Conservation (phyloP, 2,113 vertebrate genomes). For the Cromileptes altivelis region DNA sequence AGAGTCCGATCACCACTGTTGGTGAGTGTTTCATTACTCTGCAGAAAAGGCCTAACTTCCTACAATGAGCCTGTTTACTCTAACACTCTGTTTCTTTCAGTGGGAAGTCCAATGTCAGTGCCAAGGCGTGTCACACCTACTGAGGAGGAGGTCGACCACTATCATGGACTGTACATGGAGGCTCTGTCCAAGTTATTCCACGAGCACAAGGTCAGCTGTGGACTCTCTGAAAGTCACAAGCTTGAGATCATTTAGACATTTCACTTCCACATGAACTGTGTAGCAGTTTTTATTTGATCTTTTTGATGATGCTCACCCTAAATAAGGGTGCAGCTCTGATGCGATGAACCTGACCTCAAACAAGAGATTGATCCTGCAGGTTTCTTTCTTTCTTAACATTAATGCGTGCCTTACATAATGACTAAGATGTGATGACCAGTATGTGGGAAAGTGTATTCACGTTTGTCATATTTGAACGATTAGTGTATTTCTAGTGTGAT, state of each 20-base stretch:
- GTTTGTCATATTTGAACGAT: not conserved
- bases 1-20: slow-evolving; percentile 84
- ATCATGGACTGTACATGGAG: slow-evolving; percentile 85
- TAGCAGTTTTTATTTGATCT: not conserved
- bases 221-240: slow-evolving; percentile 79
- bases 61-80: not conserved
- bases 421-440: not conserved
- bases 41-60: not conserved
- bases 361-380: not conserved
- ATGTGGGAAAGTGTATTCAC: too few species aligned
- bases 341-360: not conserved
- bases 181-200: slow-evolving; percentile 85
- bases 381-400: not conserved
- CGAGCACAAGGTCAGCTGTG: slow-evolving; percentile 84
- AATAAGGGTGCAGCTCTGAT: not conserved
- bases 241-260: slow-evolving; percentile 81
- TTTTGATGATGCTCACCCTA: not conserved
- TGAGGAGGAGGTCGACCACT: slow-evolving; percentile 84
- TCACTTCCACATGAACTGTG: not conserved
- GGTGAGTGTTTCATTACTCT: slow-evolving; percentile 80
- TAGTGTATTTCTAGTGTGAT: not conserved
- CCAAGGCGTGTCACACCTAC: slow-evolving; percentile 72
- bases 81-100: slow-evolving; percentile 67
- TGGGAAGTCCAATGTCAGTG: slow-evolving; percentile 86
- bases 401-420: not conserved